Conservation (phyloP, 1,140 invertebrate species). For the Achatina immaculata region DNA sequence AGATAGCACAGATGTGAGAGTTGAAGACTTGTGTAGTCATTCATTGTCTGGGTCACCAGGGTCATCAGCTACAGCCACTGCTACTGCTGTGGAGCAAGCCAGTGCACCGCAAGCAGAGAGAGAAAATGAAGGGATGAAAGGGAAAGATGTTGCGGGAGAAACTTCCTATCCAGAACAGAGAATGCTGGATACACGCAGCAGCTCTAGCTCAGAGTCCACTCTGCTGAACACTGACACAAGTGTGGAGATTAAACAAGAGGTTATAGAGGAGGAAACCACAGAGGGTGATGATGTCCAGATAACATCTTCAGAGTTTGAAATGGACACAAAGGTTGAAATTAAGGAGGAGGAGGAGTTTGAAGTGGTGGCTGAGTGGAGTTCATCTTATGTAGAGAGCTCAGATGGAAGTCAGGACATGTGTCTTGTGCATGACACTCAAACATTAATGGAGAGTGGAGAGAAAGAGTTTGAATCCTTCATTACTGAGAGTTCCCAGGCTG, state of each 20-base stretch:
- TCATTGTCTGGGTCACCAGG: no score
- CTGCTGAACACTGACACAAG: no score
- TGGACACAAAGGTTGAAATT: conserved; percentile 24
- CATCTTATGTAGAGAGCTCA: conserved; percentile 15
- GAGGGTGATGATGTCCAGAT: conserved; percentile 18
- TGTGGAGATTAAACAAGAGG: conserved; percentile 29
- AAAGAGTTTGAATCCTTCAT: conserved; percentile 21
- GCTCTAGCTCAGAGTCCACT: no score
- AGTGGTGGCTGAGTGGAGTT: conserved; percentile 65
- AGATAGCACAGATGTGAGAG: conserved; percentile 15
- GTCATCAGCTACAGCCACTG: no score
- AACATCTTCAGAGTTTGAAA: neutral
- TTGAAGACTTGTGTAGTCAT: no score
- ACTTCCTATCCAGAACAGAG: no score
- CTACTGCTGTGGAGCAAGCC: no score
- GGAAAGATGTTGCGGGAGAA: conserved; percentile 17
- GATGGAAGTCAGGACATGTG: neutral
- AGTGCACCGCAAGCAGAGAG: neutral
- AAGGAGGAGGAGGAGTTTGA: conserved; percentile 53
- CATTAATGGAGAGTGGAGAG: conserved; percentile 14
- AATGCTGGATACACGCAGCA: no score
- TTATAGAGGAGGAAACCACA: conserved; percentile 38
- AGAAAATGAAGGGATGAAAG: conserved; percentile 38
- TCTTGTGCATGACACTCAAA: neutral
- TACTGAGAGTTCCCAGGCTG: neutral